phyloP scores from a whole-genome alignment of 2,113 vertebrate genomes.

The Sturnira hondurensis region DNA sequence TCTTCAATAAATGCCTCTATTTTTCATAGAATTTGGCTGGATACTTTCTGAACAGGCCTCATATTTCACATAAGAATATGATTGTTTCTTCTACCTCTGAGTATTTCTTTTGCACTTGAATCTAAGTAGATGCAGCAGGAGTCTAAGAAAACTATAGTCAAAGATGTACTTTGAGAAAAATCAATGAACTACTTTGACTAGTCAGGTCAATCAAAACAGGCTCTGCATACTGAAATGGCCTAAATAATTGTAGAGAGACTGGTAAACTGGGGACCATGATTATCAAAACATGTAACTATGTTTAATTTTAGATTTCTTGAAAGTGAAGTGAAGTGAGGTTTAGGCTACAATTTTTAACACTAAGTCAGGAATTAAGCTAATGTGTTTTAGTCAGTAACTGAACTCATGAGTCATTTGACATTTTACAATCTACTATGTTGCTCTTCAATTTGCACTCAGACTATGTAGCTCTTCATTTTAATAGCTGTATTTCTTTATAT shows the following conservation, averaged over 20 bases:
- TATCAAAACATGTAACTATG: slow-evolving; percentile 8
- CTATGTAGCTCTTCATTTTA: background rate
- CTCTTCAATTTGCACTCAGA: background rate
- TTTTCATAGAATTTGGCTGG: no score
- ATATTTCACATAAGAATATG: background rate
- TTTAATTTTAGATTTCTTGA: background rate
- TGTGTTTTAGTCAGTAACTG: background rate
- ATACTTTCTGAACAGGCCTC: no score
- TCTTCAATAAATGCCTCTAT: no score
- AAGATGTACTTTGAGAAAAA: slow-evolving; percentile 29
- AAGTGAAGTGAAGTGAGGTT: background rate
- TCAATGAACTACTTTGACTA: slow-evolving; percentile 41
- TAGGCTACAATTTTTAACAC: background rate
- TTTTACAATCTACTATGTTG: background rate
- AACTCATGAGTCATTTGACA: background rate
- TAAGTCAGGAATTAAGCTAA: background rate
- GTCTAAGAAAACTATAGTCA: background rate
- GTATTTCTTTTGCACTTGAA: background rate
- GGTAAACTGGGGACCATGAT: background rate
- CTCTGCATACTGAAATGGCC: background rate
- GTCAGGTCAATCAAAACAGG: slow-evolving; percentile 14
- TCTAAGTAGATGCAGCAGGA: slow-evolving; percentile 20
- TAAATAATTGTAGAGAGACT: background rate
- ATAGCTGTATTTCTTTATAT: background rate
- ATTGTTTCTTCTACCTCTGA: background rate